phyloP scores from a whole-genome alignment of 2,888 invertebrate genomes.

The Hirtodrosophila histrioides region DNA sequence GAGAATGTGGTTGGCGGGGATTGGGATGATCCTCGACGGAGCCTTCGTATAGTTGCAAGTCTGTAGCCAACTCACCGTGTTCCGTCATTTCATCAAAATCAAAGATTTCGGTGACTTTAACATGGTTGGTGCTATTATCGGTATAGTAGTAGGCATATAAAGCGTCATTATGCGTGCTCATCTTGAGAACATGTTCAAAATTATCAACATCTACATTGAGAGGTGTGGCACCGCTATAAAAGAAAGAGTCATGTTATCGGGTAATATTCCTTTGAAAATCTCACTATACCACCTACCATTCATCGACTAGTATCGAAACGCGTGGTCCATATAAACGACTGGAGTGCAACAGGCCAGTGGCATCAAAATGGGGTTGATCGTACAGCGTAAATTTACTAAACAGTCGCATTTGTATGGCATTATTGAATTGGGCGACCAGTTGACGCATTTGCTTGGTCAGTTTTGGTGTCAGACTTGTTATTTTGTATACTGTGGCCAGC shows the following conservation, averaged over 20 bases:
- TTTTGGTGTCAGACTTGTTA: constrained; percentile 81
- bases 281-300: constrained; percentile 69
- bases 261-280: background rate
- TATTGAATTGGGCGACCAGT: constrained; percentile 86
- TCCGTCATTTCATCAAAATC: constrained; percentile 89
- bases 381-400: constrained; percentile 82
- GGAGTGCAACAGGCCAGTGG: constrained; percentile 82
- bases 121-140: constrained; percentile 92
- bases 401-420: constrained; percentile 79
- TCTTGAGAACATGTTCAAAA: constrained; percentile 89
- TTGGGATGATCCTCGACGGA: constrained; percentile 83
- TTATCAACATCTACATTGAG: constrained; percentile 86
- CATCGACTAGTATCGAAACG: constrained; percentile 83
- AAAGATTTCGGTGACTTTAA: constrained; percentile 95
- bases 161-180: constrained; percentile 94
- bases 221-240: constrained; percentile 79
- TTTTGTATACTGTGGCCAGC: constrained; percentile 89
- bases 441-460: constrained; percentile 84
- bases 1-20: constrained; percentile 79
- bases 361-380: constrained; percentile 83
- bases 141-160: constrained; percentile 95
- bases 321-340: constrained; percentile 81
- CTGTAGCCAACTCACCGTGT: constrained; percentile 87
- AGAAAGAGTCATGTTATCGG: background rate
- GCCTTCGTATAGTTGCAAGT: constrained; percentile 82